A percentile compares a stretch with the other conserved stretches of the same genome.
These are phyloP conservation scores for Marmota monax DNA, from an alignment of 2,113 vertebrate species.

Conservation along the genomic window DNA sequence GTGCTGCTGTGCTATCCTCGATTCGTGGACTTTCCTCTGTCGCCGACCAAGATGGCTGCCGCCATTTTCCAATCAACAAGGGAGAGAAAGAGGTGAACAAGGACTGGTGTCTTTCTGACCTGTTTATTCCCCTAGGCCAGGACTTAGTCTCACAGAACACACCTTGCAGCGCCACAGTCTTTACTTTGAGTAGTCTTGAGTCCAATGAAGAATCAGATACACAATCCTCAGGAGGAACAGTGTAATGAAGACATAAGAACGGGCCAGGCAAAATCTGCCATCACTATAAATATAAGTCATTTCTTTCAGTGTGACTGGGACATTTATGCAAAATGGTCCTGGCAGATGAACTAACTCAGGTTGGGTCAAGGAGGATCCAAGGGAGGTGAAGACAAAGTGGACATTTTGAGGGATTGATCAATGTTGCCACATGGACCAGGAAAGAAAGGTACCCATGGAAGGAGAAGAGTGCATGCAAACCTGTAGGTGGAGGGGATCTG, in stretches of 20 bases:
- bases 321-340: neutral
- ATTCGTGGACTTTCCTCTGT: fast-evolving
- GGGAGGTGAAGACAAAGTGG: neutral
- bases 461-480: neutral
- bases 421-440: neutral
- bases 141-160: neutral
- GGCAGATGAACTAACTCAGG: neutral
- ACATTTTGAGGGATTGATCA: neutral
- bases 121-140: neutral
- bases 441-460: fast-evolving
- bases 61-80: neutral
- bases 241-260: too few species aligned
- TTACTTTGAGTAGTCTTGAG: neutral
- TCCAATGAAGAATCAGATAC: neutral
- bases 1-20: neutral
- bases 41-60: neutral
- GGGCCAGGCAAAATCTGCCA: too few species aligned
- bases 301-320: fast-evolving
- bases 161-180: neutral
- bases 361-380: fast-evolving
- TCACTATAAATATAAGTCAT: neutral
- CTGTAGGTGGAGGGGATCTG: fast-evolving
- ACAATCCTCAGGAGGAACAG: neutral
- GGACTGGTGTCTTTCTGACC: neutral
- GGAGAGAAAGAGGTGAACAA: neutral